Evolutionary conservation across 2,113 vertebrate genomes (phyloP), one percentile per base, ranked within the genome.

Genomic region (Neodon shergylaensis): DNA sequence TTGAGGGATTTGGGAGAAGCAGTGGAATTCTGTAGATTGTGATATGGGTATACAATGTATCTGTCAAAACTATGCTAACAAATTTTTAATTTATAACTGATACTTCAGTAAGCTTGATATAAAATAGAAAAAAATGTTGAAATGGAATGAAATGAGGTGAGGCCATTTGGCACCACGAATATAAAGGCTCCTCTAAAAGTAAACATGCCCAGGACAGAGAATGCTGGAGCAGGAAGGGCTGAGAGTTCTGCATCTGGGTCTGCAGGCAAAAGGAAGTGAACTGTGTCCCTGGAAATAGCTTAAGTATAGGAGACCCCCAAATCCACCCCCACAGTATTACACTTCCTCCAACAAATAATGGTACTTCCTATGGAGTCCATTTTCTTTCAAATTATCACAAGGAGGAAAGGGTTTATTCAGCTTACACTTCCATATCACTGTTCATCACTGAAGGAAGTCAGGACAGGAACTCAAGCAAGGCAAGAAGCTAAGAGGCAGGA

Each of bases 111-210:
- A 74, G 16, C 36, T 42, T 90, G 14, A 76, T n/a, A 70, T 70
- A 66, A 83, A 58, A 90, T 87, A 85, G 65, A 72, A 88, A 92
- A 83, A 2, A 44, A 74, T 77, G 68, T 26, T 87, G 61, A 95
- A 94, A 93, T 68, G 13, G 16, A 9, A 36, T 93, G 77, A 66
- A 63, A 26, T 90, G 31, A 91, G 28, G 14, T 36, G 22, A 10
- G 26, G 6, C 44, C 44, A 84, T 28, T 13, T 22, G 44, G 42
- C 52, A 72, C n/a, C 21, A 36, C 72, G n/a, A 47, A 31, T 82
- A 49, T 49, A 36, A 76, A 44, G 11, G 78, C 11, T 7, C 5
- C 22, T 22, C 54, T 66, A 54, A 44, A 72, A 5, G 16, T 12
- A 44, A 47, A 22, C 28, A 90, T 1, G 22, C 17, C 72, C 12